phyloP scores from a whole-genome alignment of 2,113 vertebrate species.

The Caranx melampygus region DNA sequence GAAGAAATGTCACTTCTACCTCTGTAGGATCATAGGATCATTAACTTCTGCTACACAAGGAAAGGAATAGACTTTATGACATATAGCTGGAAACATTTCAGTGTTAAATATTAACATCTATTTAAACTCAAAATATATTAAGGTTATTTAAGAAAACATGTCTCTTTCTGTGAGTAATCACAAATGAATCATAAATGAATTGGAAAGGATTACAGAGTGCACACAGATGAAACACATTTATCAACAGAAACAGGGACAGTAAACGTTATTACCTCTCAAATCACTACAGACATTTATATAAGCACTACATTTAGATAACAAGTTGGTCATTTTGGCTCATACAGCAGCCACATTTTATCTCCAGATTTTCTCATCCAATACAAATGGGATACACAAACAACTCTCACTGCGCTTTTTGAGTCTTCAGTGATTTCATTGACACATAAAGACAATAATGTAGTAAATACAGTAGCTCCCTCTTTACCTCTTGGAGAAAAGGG shows the following conservation, averaged over 20 bases:
- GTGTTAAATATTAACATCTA: background rate
- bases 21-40: background rate
- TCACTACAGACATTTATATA: background rate
- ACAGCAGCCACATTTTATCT: background rate
- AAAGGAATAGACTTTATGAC: background rate
- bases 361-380: background rate
- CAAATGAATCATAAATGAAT: background rate
- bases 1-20: background rate
- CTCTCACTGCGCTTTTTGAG: conserved; percentile 3
- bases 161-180: background rate
- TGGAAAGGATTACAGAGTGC: background rate
- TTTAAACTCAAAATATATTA: background rate
- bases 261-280: background rate
- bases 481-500: conserved; percentile 20
- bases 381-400: background rate
- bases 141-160: background rate
- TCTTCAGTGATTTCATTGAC: conserved; percentile 20
- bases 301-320: conserved; percentile 1
- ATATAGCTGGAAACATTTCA: background rate
- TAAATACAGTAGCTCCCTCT: background rate
- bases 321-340: background rate
- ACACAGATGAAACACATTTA: background rate
- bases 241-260: background rate
- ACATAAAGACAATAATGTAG: conserved; percentile 5
- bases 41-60: conserved; percentile 7